Conservation (phyloP, 2,797 vertebrate species). For the Champsocephalus gunnari region DNA sequence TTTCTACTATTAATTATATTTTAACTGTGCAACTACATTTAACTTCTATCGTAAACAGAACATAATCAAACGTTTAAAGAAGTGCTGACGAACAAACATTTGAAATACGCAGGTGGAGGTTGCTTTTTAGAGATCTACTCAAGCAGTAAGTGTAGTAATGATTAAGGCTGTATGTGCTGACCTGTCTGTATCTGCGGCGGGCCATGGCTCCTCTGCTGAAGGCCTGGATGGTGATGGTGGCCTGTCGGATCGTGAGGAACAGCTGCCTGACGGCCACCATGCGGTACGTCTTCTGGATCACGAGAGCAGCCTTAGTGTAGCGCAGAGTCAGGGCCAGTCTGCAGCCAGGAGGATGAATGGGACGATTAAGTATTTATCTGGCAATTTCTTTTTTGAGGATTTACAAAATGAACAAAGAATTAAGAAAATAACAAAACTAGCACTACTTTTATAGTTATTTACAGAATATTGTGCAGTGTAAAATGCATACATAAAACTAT, state of each 20-base stretch:
- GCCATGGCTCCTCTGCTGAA: slow-evolving; percentile 78
- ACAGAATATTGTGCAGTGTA: not conserved
- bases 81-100: not conserved
- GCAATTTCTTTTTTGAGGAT: not conserved
- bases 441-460: not conserved
- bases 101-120: too few species aligned
- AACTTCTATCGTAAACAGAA: not conserved
- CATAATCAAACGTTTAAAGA: not conserved
- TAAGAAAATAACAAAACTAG: not conserved
- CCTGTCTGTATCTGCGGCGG: slow-evolving; percentile 70
- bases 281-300: slow-evolving; percentile 83
- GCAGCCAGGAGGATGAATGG: not conserved
- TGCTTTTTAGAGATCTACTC: not conserved
- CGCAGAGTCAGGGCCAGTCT: slow-evolving; percentile 75
- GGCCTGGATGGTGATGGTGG: slow-evolving; percentile 84
- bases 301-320: slow-evolving; percentile 80
- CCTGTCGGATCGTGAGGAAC: slow-evolving; percentile 71
- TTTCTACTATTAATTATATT: too few species aligned
- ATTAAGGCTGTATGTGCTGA: slow-evolving; percentile 38
- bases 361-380: not conserved
- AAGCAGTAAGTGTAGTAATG: too few species aligned
- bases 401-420: too few species aligned
- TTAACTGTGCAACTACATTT: not conserved
- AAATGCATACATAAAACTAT: not conserved
- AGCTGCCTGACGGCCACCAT: slow-evolving; percentile 77